Evolutionary conservation across 1,140 invertebrate species (phyloP).

Genomic region (Homalodisca vitripennis): DNA sequence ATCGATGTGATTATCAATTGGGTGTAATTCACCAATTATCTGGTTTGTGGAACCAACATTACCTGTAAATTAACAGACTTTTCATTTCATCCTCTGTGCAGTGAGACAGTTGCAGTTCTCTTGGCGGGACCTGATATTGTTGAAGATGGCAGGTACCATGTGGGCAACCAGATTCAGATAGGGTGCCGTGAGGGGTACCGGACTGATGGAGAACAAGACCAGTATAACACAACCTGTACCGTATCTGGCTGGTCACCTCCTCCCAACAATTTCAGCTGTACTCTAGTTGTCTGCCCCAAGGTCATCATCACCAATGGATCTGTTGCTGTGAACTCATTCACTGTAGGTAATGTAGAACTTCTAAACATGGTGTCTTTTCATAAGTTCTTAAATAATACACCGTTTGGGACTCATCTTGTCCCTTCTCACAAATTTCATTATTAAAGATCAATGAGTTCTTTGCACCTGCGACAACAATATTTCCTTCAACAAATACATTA

Average conservation of each 20-base stretch:
- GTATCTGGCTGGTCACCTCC: not conserved
- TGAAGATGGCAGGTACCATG: not conserved
- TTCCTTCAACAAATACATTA: too few relatives aligned
- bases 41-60: too few relatives aligned
- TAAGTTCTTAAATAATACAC: too few relatives aligned
- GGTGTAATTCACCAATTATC: too few relatives aligned
- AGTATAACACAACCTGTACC: not conserved
- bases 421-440: too few relatives aligned
- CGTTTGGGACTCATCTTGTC: too few relatives aligned
- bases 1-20: too few relatives aligned
- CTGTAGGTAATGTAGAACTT: not conserved
- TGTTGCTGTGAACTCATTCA: not conserved
- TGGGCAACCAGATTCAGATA: constrained; percentile 2
- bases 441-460: too few relatives aligned
- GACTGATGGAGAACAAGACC: constrained; percentile 33
- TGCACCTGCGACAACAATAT: too few relatives aligned
- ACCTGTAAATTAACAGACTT: too few relatives aligned
- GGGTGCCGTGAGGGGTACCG: constrained; percentile 8
- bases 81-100: too few relatives aligned
- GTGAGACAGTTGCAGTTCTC: not conserved
- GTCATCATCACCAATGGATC: not conserved
- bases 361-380: not conserved
- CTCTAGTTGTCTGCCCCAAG: not conserved
- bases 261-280: not conserved
- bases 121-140: not conserved